Conservation (phyloP, 2,113 vertebrate genomes). For the Cacatua alba region DNA sequence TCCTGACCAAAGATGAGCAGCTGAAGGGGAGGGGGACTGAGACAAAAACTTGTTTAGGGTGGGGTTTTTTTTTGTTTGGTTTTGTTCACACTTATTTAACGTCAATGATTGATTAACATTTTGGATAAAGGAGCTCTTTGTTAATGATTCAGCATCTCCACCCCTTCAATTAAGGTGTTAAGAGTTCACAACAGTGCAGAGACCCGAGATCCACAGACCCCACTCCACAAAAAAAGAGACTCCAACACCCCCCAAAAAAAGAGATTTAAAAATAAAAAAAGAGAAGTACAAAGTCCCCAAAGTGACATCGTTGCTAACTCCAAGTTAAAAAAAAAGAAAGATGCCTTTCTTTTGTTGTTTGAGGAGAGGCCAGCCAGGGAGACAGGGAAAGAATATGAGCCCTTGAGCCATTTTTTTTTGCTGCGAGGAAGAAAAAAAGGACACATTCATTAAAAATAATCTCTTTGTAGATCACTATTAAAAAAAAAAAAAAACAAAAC, state of each 20-base stretch:
- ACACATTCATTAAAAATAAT: constrained; percentile 61
- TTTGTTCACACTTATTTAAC: constrained; percentile 73
- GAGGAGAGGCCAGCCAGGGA: constrained; percentile 50
- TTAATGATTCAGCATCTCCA: constrained; percentile 65
- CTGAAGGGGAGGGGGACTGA: constrained; percentile 36
- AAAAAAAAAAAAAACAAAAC: neutral
- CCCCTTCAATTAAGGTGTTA: constrained; percentile 73
- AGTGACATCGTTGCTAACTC: constrained; percentile 22
- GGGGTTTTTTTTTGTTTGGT: constrained; percentile 40
- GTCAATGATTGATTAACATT: constrained; percentile 73
- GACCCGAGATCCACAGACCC: constrained; percentile 23
- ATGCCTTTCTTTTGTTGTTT: constrained; percentile 65
- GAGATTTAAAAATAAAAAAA: neutral
- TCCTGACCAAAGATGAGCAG: constrained; percentile 63
- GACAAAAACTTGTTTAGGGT: constrained; percentile 65
- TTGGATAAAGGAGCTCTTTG: constrained; percentile 69
- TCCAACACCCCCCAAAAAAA: neutral
- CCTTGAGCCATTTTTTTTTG: constrained; percentile 59
- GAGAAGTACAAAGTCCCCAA: constrained; percentile 27
- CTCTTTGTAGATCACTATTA: constrained; percentile 5
- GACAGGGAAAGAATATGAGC: constrained; percentile 46
- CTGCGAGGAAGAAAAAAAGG: constrained; percentile 31
- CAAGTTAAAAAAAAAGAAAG: constrained; percentile 36
- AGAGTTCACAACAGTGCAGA: constrained; percentile 67
- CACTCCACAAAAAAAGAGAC: neutral